Evolutionary conservation across 2,888 invertebrate genomes (phyloP).

Genomic region (Dichetophora obliterata): DNA sequence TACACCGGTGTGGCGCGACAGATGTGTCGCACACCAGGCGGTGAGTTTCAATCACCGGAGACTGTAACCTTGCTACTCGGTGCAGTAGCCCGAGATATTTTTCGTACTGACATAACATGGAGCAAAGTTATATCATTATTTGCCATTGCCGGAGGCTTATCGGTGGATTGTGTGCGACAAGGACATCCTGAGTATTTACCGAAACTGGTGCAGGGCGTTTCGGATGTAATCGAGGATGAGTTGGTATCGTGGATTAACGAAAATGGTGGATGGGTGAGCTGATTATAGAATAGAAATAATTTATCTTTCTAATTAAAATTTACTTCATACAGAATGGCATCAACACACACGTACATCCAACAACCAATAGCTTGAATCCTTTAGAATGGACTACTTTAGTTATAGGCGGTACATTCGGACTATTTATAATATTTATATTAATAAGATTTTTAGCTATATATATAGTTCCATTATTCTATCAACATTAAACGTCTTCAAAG

Average conservation of each 20-base stretch:
- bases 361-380: constrained; percentile 61
- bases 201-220: constrained; percentile 81
- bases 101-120: constrained; percentile 83
- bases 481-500: constrained; percentile 53
- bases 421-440: constrained; percentile 63
- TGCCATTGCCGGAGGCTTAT: constrained; percentile 85
- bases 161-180: constrained; percentile 83
- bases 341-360: constrained; percentile 66
- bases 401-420: constrained; percentile 63
- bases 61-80: constrained; percentile 72
- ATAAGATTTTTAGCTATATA: constrained; percentile 62
- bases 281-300: not conserved
- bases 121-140: constrained; percentile 85
- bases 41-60: constrained; percentile 71
- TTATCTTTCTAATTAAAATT: not conserved
- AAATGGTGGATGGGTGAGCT: constrained; percentile 88
- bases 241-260: constrained; percentile 83
- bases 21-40: constrained; percentile 75
- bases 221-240: constrained; percentile 79
- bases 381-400: constrained; percentile 67
- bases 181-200: constrained; percentile 84
- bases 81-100: constrained; percentile 79
- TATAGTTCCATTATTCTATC: constrained; percentile 60
- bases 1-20: constrained; percentile 81
- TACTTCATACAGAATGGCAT: constrained; percentile 60